Conservation (phyloP, 2,888 invertebrate genomes). For the Apamea crenata region DNA sequence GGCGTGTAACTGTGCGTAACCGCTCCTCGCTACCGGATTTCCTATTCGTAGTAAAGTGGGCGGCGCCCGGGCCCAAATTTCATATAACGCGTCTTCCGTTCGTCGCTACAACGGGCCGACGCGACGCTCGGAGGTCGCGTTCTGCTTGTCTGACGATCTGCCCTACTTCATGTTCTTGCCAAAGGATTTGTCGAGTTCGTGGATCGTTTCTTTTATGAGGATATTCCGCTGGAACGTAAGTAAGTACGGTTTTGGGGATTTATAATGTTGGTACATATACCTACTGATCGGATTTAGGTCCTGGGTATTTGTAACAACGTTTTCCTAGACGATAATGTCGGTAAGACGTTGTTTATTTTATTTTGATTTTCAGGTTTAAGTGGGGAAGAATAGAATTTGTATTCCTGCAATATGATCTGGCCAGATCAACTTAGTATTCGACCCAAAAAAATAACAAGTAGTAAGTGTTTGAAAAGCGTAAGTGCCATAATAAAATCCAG, state of each 20-base stretch:
- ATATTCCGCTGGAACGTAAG: conserved; percentile 84
- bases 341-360: conserved; percentile 11
- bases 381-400: background rate
- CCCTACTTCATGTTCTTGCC: conserved; percentile 89
- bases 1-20: conserved; percentile 90
- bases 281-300: conserved; percentile 79
- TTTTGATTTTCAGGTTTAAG: conserved; percentile 2
- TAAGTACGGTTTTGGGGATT: conserved; percentile 87
- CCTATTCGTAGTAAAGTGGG: conserved; percentile 90
- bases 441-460: conserved; percentile 24
- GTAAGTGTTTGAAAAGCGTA: conserved; percentile 53
- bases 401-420: conserved; percentile 1
- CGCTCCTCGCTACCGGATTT: conserved; percentile 90
- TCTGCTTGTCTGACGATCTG: conserved; percentile 88
- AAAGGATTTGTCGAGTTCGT: conserved; percentile 89
- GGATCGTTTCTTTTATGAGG: conserved; percentile 89
- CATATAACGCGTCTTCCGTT: conserved; percentile 88
- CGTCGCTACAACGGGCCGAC: conserved; percentile 83
- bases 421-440: conserved; percentile 5
- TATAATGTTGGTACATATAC: conserved; percentile 77
- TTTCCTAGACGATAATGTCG: conserved; percentile 21
- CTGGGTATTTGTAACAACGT: conserved; percentile 15
- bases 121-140: conserved; percentile 86
- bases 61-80: conserved; percentile 88
- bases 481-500: conserved; percentile 83